phyloP scores from a whole-genome alignment of 1,140 invertebrate species.

The Drosophila littoralis region DNA sequence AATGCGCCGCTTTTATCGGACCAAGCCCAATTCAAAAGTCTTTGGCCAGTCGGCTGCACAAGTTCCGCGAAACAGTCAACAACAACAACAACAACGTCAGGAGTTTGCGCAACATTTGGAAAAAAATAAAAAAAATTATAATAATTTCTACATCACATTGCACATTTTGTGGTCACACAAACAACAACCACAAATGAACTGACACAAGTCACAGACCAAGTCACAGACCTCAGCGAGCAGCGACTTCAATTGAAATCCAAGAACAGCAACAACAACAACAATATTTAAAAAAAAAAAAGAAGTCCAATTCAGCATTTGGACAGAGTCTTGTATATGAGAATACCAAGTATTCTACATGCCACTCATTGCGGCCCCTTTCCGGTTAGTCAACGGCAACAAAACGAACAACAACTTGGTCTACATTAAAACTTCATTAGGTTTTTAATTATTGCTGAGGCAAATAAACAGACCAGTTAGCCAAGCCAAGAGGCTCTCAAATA shows the following conservation, averaged over 20 bases:
- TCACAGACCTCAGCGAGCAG: conserved; percentile 63
- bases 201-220: conserved; percentile 78
- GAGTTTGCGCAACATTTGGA: conserved; percentile 65
- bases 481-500: not conserved
- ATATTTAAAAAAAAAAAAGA: conserved; percentile 12
- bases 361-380: conserved; percentile 67
- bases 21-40: conserved; percentile 20
- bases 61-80: conserved; percentile 11
- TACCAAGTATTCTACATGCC: conserved; percentile 50
- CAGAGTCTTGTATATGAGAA: conserved; percentile 28
- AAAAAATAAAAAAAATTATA: conserved; percentile 35
- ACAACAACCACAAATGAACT: conserved; percentile 54
- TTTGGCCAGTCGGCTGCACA: conserved; percentile 3
- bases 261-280: conserved; percentile 20
- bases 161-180: conserved; percentile 63
- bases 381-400: conserved; percentile 55
- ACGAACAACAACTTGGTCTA: conserved; percentile 46
- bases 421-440: conserved; percentile 76
- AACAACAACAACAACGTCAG: conserved; percentile 34
- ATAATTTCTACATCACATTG: conserved; percentile 65
- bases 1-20: conserved; percentile 49
- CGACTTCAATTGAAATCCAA: conserved; percentile 68
- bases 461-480: conserved; percentile 2
- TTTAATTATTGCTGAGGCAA: conserved; percentile 39
- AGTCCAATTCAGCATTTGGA: conserved; percentile 60